These are phyloP conservation scores for Aporophyla lueneburgensis DNA, from an alignment of 2,888 invertebrate genomes.

Conservation along the genomic window DNA sequence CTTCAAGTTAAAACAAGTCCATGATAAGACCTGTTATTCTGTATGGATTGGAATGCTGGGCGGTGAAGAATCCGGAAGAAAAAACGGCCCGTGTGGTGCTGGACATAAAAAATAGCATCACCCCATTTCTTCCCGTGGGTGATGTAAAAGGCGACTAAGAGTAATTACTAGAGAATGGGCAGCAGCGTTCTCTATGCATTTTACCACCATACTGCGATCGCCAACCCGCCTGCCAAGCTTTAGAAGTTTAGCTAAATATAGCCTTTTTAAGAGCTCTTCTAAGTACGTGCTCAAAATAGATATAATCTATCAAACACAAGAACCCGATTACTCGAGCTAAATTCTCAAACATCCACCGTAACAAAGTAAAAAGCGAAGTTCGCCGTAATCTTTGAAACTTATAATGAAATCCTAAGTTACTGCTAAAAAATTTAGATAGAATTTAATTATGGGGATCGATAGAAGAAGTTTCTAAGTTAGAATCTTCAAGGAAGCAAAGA, in stretches of 20 bases:
- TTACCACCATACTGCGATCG: too few species aligned
- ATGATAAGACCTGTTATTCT: too few species aligned
- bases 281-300: slow-evolving; percentile 17
- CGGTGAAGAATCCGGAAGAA: too few species aligned
- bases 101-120: too few species aligned
- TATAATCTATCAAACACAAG: slow-evolving; percentile 40
- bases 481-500: neutral
- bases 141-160: too few species aligned
- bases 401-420: slow-evolving; percentile 64
- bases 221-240: too few species aligned
- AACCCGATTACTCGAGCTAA: slow-evolving; percentile 34
- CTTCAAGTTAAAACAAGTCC: too few species aligned
- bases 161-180: too few species aligned
- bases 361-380: slow-evolving; percentile 52
- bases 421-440: slow-evolving; percentile 40
- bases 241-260: neutral
- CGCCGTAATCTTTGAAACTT: slow-evolving; percentile 54
- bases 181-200: too few species aligned
- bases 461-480: slow-evolving; percentile 9
- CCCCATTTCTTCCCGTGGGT: too few species aligned
- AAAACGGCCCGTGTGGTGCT: too few species aligned
- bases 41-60: too few species aligned
- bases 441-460: slow-evolving; percentile 43
- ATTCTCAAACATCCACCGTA: slow-evolving; percentile 35
- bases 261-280: neutral